Evolutionary conservation across 92 coral and sea anemone species (phyloP), one percentile per base, ranked within the genome.

Genomic region (Epizoanthus rinbou): DNA sequence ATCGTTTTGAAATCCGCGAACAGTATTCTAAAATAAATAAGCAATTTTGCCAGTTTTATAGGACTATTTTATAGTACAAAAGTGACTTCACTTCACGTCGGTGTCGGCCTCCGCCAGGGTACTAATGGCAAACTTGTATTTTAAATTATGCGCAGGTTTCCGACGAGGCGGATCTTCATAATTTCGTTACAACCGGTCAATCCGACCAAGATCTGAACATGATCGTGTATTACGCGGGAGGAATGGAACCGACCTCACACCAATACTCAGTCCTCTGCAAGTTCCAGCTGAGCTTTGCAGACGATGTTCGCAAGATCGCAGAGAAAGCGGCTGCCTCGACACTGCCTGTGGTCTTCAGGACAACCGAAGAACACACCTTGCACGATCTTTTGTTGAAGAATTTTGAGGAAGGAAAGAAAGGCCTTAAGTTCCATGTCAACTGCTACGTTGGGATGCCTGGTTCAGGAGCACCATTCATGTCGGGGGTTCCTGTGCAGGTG

Each of bases 151-250:
- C 64, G 35, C 25, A 76, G 81, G 15, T 76, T 10, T 58, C 45
- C 21, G 81, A 76, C 69, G 35, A 58, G 1, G 16, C 53, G 21
- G 81, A 76, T 31, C 13, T 57, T 18, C 86, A 83, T 80, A 83
- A 73, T 69, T 83, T 83, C 69, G 86, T 73, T 28, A 83, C 86
- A 56, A 35, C 86, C 39, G 81, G 72, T 45, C 22, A 73, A 72
- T 58, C 73, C 9, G 86, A 83, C 86, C 37, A 59, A 28, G 39
- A 45, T 25, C 18, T 17, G 57, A 28, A 83, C 24, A 50, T 83
- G 8, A 58, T 83, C 41, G 52, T 83, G 73, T 83, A 83, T 39
- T 83, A 83, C 70, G 86, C 86, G 39, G 86, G 86, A 37, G 86
- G 73, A 19, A 73, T 71, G 80, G 73, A 18, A 63, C 86, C 86